A percentile compares a stretch with the other conserved stretches of the same genome.
phyloP scores from a whole-genome alignment of 2,797 vertebrate species.

The Gadopsis marmoratus region DNA sequence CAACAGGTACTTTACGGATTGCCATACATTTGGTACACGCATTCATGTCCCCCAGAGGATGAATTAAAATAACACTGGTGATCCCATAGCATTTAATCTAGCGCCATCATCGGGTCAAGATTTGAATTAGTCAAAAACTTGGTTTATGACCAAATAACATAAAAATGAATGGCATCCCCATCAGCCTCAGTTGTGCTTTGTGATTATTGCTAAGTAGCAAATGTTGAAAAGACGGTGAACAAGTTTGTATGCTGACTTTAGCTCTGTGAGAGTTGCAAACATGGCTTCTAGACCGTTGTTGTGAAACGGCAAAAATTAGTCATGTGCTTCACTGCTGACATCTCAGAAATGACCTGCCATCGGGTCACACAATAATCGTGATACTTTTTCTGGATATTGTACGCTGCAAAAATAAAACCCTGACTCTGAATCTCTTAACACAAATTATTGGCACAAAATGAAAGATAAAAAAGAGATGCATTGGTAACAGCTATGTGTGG shows the following conservation, averaged over 20 bases:
- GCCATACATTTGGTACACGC: background rate
- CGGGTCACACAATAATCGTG: background rate
- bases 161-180: background rate
- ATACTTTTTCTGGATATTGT: background rate
- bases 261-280: no score
- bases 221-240: background rate
- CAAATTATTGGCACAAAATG: background rate
- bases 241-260: background rate
- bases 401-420: background rate
- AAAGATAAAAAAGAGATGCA: background rate
- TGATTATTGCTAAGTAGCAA: constrained; percentile 1
- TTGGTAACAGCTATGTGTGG: no score
- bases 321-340: background rate
- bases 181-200: background rate
- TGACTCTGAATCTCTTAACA: background rate
- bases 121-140: background rate
- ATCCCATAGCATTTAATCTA: background rate
- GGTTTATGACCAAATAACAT: background rate
- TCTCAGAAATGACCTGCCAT: background rate
- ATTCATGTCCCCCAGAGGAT: background rate
- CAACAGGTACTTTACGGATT: background rate
- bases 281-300: no score
- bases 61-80: background rate
- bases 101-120: background rate
- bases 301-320: background rate